Evolutionary conservation across 1,140 invertebrate species (phyloP), one percentile per base, ranked within the genome.

Genomic region (Sinella curviseta): DNA sequence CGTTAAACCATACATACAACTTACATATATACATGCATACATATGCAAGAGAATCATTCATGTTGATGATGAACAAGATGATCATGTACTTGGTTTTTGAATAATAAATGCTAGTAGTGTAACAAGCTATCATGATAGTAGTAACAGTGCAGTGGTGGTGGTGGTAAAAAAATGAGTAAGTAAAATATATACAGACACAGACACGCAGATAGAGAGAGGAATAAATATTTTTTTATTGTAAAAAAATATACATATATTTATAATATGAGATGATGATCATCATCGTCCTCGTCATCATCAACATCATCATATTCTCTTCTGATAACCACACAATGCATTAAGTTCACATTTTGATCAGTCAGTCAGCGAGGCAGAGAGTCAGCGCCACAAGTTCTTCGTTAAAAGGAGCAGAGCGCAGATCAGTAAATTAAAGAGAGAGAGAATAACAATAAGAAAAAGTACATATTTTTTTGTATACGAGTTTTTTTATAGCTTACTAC

Each of bases 291-390:
- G 8, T 26, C 8, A 16, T 65, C 57, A 65, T 26, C 26, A 31
- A 70, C 8, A 70, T n/a, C n/a, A n/a, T n/a, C n/a, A n/a, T n/a
- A n/a, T n/a, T n/a, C n/a, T n/a, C n/a, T n/a, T n/a, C 30, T 70
- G 65, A 31, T 70, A 33, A 70, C 3, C n/a, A n/a, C 2, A 33
- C 31, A 33, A 70, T 33, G 65, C 12, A 60, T 31, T 4, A 4
- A 60, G 24, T 70, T 70, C 65, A 70, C 65, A 70, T 70, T 70
- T 70, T 70, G 26, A 70, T 70, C 65, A 30, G 65, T 70, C 65
- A 70, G 28, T 70, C 65, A 70, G 39, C 57, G 24, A 26, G 24
- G 4, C 14, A 60, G 14, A 60, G 4, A 3, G 57, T 16, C 57
- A n/a, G 3, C 57, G 24, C 8, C 57, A 60, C 24, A 60, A 26